These are phyloP conservation scores for Pachymerium ferrugineum DNA, from an alignment of 2,888 invertebrate species.

Conservation along the genomic window DNA sequence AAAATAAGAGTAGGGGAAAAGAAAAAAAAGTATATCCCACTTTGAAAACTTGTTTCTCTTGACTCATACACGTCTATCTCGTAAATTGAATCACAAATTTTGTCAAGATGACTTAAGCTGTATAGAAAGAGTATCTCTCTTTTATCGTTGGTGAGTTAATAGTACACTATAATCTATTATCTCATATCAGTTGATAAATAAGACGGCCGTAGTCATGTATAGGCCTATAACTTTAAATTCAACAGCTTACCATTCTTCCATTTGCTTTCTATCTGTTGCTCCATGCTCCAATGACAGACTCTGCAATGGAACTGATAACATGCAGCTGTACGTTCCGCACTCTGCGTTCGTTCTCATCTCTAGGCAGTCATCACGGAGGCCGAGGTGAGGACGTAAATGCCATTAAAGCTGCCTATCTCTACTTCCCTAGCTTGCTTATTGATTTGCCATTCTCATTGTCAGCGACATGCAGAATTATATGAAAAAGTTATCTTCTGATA, in stretches of 20 bases:
- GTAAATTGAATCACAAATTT: not conserved
- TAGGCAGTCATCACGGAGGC: conserved; percentile 27
- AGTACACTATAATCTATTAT: conserved; percentile 16
- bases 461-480: conserved; percentile 19
- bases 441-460: conserved; percentile 27
- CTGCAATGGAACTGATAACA: conserved; percentile 27
- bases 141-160: conserved; percentile 14
- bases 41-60: conserved; percentile 1
- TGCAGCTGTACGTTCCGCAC: conserved; percentile 19
- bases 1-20: not conserved
- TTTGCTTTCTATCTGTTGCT: conserved; percentile 27
- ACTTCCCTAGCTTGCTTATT: conserved; percentile 25
- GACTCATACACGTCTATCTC: not conserved
- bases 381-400: conserved; percentile 27
- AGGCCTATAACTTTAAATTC: conserved; percentile 22
- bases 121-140: not conserved
- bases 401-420: conserved; percentile 22
- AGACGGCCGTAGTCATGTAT: not conserved
- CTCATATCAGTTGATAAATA: conserved; percentile 5
- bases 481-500: conserved; percentile 27
- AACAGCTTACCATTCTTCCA: conserved; percentile 27
- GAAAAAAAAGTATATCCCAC: not conserved
- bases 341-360: conserved; percentile 22
- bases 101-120: not conserved
- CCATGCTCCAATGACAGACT: conserved; percentile 27